Conservation (phyloP, 2,113 vertebrate species). For the Thomomys bottae region DNA sequence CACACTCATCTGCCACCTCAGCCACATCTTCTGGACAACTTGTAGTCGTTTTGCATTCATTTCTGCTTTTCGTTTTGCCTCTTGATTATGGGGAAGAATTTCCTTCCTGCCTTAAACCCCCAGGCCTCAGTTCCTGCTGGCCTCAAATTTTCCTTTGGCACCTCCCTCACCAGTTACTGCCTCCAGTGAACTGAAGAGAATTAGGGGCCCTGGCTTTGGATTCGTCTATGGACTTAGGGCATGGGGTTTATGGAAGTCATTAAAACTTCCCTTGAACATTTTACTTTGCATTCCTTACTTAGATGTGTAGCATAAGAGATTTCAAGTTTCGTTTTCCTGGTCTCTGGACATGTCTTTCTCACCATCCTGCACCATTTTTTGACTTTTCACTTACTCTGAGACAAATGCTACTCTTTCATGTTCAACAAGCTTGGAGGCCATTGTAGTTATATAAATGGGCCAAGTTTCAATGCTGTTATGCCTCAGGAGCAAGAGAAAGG, state of each 20-base stretch:
- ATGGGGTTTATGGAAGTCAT: background rate
- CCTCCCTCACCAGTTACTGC: background rate
- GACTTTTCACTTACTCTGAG: background rate
- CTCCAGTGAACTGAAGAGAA: background rate
- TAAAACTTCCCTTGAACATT: background rate
- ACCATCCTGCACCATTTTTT: background rate
- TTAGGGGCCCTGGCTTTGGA: background rate
- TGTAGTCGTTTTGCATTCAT: background rate
- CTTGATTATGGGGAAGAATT: background rate
- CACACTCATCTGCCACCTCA: too few relatives aligned
- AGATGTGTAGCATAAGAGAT: background rate
- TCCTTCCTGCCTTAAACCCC: background rate
- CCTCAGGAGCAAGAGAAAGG: background rate
- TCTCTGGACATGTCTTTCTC: background rate
- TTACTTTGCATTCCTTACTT: too few relatives aligned
- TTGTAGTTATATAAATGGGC: background rate
- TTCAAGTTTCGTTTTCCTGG: background rate
- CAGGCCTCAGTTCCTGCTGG: background rate
- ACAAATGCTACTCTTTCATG: background rate
- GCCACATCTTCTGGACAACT: background rate
- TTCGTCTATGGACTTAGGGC: background rate
- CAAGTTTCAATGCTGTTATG: background rate
- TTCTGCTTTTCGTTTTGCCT: background rate
- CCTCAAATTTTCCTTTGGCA: background rate
- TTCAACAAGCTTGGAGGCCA: background rate